Percentiles rank a stretch among this genome's conserved stretches.
phyloP scores from a whole-genome alignment of 1,140 invertebrate species.

The Neuroterus valhalla region DNA sequence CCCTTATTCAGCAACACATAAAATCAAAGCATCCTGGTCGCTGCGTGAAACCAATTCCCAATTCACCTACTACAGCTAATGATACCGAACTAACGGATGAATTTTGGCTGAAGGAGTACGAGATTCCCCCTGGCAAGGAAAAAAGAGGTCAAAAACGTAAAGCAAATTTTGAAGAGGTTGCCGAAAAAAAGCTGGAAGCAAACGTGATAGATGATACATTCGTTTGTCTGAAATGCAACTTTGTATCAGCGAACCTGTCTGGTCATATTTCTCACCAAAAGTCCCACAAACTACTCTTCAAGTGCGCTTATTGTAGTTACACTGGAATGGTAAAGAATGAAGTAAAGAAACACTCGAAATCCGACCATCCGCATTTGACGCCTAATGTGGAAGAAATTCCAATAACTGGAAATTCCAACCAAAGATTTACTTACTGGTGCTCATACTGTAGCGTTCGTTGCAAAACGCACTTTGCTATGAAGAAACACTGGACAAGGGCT shows the following conservation, averaged over 20 bases:
- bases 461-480: conserved; percentile 25
- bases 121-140: conserved; percentile 52
- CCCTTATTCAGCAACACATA: conserved; percentile 63
- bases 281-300: conserved; percentile 56
- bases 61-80: conserved; percentile 46
- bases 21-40: conserved; percentile 57
- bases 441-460: conserved; percentile 33
- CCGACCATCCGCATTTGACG: conserved; percentile 60
- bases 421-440: conserved; percentile 40
- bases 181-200: background rate
- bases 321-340: conserved; percentile 52
- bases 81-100: conserved; percentile 59
- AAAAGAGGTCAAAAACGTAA: conserved; percentile 33
- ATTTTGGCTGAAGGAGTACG: conserved; percentile 71
- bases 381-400: conserved; percentile 46
- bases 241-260: conserved; percentile 56
- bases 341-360: conserved; percentile 62
- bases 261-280: conserved; percentile 65
- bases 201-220: conserved; percentile 11
- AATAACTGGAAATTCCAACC: conserved; percentile 35
- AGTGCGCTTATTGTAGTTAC: conserved; percentile 66
- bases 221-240: conserved; percentile 62
- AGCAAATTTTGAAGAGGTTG: background rate
- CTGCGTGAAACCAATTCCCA: conserved; percentile 56
- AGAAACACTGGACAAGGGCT: conserved; percentile 36